Percentiles rank a stretch among this genome's conserved stretches.
Evolutionary conservation across 2,113 vertebrate genomes (phyloP).

Genomic region (Callipepla californica): DNA sequence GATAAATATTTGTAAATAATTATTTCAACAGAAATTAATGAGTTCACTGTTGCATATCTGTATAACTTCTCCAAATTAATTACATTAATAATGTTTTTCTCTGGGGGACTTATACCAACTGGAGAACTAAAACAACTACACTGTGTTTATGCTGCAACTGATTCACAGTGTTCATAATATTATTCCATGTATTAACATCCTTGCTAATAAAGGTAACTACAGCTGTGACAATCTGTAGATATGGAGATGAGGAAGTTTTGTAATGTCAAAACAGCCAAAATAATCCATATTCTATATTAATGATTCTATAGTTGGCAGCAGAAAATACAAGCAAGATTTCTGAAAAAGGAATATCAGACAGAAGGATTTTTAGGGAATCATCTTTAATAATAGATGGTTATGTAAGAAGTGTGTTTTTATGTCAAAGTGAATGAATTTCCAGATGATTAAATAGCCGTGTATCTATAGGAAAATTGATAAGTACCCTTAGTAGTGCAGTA

Average conservation of each 20-base stretch:
- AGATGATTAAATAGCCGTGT: not conserved
- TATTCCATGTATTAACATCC: constrained; percentile 14
- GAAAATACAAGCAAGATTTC: not conserved
- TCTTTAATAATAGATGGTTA: not conserved
- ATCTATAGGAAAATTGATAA: not conserved
- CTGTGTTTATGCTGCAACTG: not conserved
- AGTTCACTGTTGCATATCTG: constrained; percentile 71
- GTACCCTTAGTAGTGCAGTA: not conserved
- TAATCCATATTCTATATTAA: not conserved
- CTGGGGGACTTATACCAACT: constrained; percentile 10
- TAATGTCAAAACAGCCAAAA: not conserved
- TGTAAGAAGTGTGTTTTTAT: not conserved
- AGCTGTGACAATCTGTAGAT: not conserved
- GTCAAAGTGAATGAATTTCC: not conserved
- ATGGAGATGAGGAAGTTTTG: not conserved
- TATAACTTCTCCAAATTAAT: constrained; percentile 75
- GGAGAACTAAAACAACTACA: constrained; percentile 45
- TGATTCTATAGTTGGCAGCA: not conserved
- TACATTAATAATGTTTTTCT: constrained; percentile 73
- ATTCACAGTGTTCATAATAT: not conserved
- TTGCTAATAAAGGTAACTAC: not conserved
- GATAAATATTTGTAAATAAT: constrained; percentile 78
- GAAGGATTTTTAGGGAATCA: not conserved
- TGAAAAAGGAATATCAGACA: not conserved
- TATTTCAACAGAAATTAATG: constrained; percentile 77